Conservation (phyloP, 2,113 vertebrate species). For the Apus apus region DNA sequence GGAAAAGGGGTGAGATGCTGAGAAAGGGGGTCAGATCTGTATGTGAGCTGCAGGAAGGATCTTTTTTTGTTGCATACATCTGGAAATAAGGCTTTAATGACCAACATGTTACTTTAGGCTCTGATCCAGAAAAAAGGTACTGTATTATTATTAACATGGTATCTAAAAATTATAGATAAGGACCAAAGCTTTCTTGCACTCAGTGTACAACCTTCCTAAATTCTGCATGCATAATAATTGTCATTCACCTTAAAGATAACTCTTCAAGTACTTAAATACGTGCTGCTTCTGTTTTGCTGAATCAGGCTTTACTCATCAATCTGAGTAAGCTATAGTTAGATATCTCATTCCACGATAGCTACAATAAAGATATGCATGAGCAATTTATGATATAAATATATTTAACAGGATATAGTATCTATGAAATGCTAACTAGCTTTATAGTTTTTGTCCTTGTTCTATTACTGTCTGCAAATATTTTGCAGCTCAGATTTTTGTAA, state of each 20-base stretch:
- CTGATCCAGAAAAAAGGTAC: background rate
- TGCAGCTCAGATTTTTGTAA: background rate
- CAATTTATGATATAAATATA: background rate
- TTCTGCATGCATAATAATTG: background rate
- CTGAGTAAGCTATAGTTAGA: conserved; percentile 11
- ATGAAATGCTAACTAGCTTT: background rate
- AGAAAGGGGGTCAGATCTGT: background rate
- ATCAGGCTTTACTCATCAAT: background rate
- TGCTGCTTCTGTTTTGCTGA: background rate
- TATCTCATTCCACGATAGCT: background rate
- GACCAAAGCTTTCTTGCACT: background rate
- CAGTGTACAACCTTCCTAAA: background rate
- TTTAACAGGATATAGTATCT: background rate
- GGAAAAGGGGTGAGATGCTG: background rate
- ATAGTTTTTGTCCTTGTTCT: background rate
- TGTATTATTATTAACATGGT: background rate
- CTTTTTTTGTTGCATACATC: rapidly evolving
- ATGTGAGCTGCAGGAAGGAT: background rate
- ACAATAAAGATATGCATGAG: background rate
- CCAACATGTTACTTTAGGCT: background rate
- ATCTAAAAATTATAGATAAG: background rate
- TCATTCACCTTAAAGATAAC: background rate
- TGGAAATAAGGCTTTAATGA: background rate
- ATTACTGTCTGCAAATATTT: background rate
- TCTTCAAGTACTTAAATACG: background rate